Conservation (phyloP, 2,888 invertebrate species). For the Operophtera brumata region DNA sequence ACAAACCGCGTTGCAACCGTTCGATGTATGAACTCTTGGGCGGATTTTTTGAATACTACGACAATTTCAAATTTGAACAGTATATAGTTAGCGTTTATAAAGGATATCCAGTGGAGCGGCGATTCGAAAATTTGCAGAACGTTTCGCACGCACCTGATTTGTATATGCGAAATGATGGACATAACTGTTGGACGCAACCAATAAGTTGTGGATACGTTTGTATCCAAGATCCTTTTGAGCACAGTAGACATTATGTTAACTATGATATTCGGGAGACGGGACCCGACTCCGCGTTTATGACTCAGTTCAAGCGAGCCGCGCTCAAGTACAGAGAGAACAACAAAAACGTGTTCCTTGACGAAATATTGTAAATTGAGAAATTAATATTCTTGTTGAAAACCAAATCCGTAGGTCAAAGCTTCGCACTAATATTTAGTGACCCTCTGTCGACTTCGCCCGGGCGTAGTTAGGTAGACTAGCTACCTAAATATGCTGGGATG, state of each 20-base stretch:
- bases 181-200: neutral
- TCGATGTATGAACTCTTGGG: slow-evolving; percentile 23
- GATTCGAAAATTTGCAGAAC: neutral
- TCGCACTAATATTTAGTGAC: no score
- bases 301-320: neutral
- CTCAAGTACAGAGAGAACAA: neutral
- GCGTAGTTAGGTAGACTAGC: no score
- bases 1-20: slow-evolving; percentile 1
- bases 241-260: slow-evolving; percentile 6
- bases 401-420: neutral
- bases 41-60: slow-evolving; percentile 38
- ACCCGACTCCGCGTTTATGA: neutral
- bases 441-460: no score
- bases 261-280: neutral
- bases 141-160: neutral
- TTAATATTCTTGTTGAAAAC: neutral
- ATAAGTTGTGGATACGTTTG: neutral
- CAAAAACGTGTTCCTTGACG: neutral
- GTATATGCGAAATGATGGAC: slow-evolving; percentile 2
- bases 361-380: neutral
- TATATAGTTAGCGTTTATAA: slow-evolving; percentile 8
- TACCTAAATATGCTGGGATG: no score
- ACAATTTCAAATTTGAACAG: slow-evolving; percentile 17
- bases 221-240: slow-evolving; percentile 6
- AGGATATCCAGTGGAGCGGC: slow-evolving; percentile 3